Evolutionary conservation across 1,140 invertebrate species (phyloP), one percentile per base, ranked within the genome.

Genomic region (Lysiphlebus fabarum): DNA sequence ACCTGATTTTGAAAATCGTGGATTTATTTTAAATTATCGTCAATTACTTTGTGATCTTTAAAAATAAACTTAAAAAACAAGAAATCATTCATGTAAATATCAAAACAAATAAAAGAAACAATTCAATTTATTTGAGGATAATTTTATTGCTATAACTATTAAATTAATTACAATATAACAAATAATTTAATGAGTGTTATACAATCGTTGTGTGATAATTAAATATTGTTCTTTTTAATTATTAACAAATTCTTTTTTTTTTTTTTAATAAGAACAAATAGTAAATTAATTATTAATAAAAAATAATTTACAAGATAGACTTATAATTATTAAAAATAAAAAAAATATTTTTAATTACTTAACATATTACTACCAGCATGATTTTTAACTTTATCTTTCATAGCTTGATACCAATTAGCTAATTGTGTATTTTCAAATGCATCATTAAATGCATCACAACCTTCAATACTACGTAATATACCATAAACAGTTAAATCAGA

Each of bases 401-500:
- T 77, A 42, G 74, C 74, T 58, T 74, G 70, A 63, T 82, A 86
- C 85, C 85, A 86, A 43, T 58, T 62, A 53, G 74, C 77, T 55
- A 96, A 86, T 53, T 86, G 85, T 1, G 92, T 92, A 71, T 92
- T 82, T n/a, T 78, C 57, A 12, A 85, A 63, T 26, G 92, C 78
- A 73, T 99, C 96, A 68, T 89, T 78, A 74, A 99, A 99, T 5
- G 96, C 94, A 51, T 82, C 67, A 70, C 95, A 98, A 0, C 96
- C 96, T 81, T 98, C 95, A 70, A 99, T 97, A 69, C 95, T 96
- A 66, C 86, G 93, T 4, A 99, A 79, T 9, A 96, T 86, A 10
- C 96, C 97, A 76, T 91, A 99, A 0, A 99, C 90, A 6, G 93
- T 86, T 48, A 99, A 81, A 83, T 99, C 96, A 4, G 95, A 91